These are phyloP conservation scores for Oscheius myriophilus DNA, from an alignment of 2,888 invertebrate species.

Conservation along the genomic window DNA sequence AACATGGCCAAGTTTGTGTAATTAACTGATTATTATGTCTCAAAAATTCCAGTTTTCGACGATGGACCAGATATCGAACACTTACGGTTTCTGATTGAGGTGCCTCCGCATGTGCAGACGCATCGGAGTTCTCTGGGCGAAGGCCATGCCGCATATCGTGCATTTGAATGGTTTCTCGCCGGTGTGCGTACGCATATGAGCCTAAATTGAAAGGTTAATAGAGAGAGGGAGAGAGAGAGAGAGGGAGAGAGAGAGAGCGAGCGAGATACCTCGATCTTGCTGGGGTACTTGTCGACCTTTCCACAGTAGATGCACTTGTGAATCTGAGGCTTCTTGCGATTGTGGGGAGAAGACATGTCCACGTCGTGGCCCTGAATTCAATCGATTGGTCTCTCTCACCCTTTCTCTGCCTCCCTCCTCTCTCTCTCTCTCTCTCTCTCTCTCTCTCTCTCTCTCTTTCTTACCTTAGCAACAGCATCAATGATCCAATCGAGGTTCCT, in stretches of 20 bases:
- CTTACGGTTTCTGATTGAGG: constrained; percentile 50
- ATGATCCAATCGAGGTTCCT: constrained; percentile 64
- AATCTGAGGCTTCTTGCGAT: constrained; percentile 54
- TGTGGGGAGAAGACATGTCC: constrained; percentile 56
- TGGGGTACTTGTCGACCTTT: constrained; percentile 60
- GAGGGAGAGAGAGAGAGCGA: not conserved
- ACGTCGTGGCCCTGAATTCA: constrained; percentile 52
- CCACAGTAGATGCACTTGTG: constrained; percentile 61
- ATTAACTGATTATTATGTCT: not conserved
- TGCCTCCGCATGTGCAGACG: constrained; percentile 61
- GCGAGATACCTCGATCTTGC: constrained; percentile 52
- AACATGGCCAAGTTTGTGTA: not conserved
- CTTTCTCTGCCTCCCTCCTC: not conserved
- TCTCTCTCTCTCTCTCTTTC: not conserved
- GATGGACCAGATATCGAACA: not conserved
- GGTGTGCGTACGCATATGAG: constrained; percentile 63
- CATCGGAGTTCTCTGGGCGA: constrained; percentile 61
- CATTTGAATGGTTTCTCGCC: constrained; percentile 63
- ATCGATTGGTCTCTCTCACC: not conserved
- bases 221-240: not conserved
- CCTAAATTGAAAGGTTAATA: constrained; percentile 29
- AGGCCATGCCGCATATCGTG: constrained; percentile 58
- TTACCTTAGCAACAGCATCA: constrained; percentile 57
- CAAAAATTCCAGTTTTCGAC: not conserved
- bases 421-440: not conserved